These are phyloP conservation scores for Calliphora vomitoria DNA, from an alignment of 2,888 invertebrate species.

Conservation along the genomic window DNA sequence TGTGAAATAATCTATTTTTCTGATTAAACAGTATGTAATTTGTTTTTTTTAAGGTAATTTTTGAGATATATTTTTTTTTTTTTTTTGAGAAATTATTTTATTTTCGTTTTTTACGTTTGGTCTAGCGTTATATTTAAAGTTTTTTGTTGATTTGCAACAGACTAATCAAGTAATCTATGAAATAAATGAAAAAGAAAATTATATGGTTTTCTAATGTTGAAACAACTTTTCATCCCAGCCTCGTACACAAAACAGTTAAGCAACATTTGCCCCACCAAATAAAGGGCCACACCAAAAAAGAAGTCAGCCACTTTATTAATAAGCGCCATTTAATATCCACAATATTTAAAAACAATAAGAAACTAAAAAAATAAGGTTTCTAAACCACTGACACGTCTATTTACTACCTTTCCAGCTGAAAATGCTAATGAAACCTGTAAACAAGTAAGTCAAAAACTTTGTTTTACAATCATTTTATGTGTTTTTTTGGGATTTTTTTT, in stretches of 20 bases:
- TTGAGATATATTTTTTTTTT: too few relatives aligned
- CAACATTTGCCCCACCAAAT: background rate
- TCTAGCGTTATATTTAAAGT: too few relatives aligned
- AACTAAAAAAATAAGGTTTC: constrained; percentile 50
- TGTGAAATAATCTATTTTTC: too few relatives aligned
- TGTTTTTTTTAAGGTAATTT: too few relatives aligned
- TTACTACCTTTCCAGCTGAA: background rate
- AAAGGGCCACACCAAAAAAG: background rate
- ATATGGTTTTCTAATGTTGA: too few relatives aligned
- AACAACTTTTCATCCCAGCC: background rate
- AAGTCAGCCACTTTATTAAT: background rate
- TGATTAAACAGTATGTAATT: too few relatives aligned
- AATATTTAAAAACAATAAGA: background rate
- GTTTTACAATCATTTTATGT: background rate
- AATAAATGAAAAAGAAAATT: too few relatives aligned
- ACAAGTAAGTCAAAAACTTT: background rate
- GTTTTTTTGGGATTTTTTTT: background rate
- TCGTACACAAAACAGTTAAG: background rate
- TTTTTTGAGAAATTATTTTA: too few relatives aligned
- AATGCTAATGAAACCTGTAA: constrained; percentile 54
- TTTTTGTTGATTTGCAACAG: too few relatives aligned
- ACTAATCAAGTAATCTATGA: too few relatives aligned
- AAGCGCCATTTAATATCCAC: constrained; percentile 28
- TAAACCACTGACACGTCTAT: constrained; percentile 9
- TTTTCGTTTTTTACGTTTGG: too few relatives aligned